A percentile compares a stretch with the other conserved stretches of the same genome.
These are phyloP conservation scores for Laothoe populi DNA, from an alignment of 2,888 invertebrate species.

Conservation along the genomic window DNA sequence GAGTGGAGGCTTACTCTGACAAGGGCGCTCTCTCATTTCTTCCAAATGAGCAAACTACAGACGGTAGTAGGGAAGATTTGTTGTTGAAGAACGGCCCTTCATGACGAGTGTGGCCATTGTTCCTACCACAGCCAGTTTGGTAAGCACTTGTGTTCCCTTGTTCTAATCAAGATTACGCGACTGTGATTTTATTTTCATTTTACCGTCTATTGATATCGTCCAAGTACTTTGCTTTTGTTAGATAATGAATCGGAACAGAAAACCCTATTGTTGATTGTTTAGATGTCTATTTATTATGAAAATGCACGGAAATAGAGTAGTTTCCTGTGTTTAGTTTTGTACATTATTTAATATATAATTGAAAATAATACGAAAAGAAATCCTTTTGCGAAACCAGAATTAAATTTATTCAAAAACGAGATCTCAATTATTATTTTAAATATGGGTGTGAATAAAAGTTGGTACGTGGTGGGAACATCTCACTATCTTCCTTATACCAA, in stretches of 20 bases:
- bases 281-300: conserved; percentile 18
- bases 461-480: too few species aligned
- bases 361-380: too few species aligned
- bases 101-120: conserved; percentile 72
- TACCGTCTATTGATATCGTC: conserved; percentile 33
- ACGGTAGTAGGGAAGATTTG: conserved; percentile 75
- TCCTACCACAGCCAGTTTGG: conserved; percentile 70
- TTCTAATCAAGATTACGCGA: conserved; percentile 73
- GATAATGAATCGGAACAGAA: conserved; percentile 22
- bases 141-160: conserved; percentile 74
- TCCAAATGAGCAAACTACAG: conserved; percentile 84
- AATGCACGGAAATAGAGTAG: not conserved
- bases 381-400: too few species aligned
- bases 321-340: too few species aligned
- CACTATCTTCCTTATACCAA: too few species aligned
- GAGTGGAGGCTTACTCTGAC: conserved; percentile 67
- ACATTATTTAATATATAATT: too few species aligned
- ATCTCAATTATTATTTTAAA: too few species aligned
- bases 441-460: too few species aligned
- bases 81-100: conserved; percentile 69
- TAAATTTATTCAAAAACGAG: too few species aligned
- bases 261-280: conserved; percentile 21
- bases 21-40: conserved; percentile 78
- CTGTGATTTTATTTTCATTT: conserved; percentile 49
- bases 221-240: conserved; percentile 13